Base-by-base conservation (phyloP, 2,797 vertebrate species). In the Epinephelus malabaricus region DNA sequence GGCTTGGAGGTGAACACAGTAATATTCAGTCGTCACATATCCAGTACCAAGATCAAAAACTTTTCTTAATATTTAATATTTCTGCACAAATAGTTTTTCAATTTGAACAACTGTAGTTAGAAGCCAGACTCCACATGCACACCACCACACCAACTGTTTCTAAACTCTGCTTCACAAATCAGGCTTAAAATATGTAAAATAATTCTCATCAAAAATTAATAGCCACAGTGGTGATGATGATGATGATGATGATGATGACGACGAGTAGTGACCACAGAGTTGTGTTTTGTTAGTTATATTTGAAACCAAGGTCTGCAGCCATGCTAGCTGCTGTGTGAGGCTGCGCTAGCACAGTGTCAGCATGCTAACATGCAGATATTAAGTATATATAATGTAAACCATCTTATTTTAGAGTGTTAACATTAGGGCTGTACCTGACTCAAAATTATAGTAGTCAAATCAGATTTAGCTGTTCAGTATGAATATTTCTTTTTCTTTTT, bases 21-120 rank as follows among this genome's bases (percentile, higher is more conserved):
- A 54, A 62, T 59, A 80, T 17, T 51, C 2, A 64, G 12, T 13
- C 21, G 34, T 34, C 51, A 67, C 60, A 79, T 18, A 62, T 62
- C 5, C 1, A 59, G 15, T 13, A 34, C 17, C 15, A 11, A 76
- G 4, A 70, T 53, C 63, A 70, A 80, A 72, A 61, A 34, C 45
- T 12, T 38, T 61, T 18, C 14, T 66, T 7, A 19, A 23, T 21
- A 10, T 30, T 69, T 40, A 0, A 59, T 17, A 69, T 53, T 47
- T 55, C 60, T 65, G 2, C 54, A 34, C 7, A 5, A 55, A 50
- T 21, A 25, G 6, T 58, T 54, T 55, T 55, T 34, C 6, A 5
- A 18, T 62, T 47, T 43, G 2, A 78, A 30, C 15, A 46, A 25
- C 1, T 60, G 15, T 40, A 55, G 50, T 40, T 27, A 4, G 8